Evolutionary conservation across 1,140 invertebrate species (phyloP).

Genomic region (Psilanteris sp.): DNA sequence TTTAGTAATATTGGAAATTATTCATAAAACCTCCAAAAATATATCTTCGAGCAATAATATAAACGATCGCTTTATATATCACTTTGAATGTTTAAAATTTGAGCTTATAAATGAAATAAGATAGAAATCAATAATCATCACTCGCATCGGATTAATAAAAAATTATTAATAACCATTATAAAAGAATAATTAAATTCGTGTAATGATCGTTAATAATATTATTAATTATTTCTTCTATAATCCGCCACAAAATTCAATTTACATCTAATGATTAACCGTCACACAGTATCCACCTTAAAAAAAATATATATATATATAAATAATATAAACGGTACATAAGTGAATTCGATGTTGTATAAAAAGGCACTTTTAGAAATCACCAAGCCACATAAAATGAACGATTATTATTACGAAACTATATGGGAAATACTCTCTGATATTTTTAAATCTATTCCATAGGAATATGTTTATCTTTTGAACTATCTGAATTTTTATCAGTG

Average conservation of each 20-base stretch:
- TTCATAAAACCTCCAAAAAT: background rate
- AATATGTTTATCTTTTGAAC: too few relatives aligned
- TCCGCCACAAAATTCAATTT: background rate
- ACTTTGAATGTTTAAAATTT: background rate
- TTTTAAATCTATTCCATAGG: too few relatives aligned
- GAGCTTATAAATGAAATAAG: too few relatives aligned
- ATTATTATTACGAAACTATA: too few relatives aligned
- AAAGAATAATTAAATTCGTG: too few relatives aligned
- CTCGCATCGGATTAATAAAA: background rate
- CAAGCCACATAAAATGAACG: too few relatives aligned
- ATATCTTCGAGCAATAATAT: background rate
- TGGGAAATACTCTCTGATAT: too few relatives aligned
- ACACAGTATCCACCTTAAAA: background rate
- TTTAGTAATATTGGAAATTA: background rate
- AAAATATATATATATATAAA: slow-evolving; percentile 4
- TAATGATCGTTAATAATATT: too few relatives aligned
- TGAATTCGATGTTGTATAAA: background rate
- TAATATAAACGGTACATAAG: background rate
- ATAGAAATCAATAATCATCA: too few relatives aligned
- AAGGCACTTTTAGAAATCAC: background rate
- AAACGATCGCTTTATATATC: background rate
- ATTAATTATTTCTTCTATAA: background rate
- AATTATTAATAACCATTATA: too few relatives aligned
- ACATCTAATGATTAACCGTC: background rate
- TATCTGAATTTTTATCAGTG: too few relatives aligned